Conservation (phyloP, 2,888 invertebrate species). For the Esperia sulphurella region DNA sequence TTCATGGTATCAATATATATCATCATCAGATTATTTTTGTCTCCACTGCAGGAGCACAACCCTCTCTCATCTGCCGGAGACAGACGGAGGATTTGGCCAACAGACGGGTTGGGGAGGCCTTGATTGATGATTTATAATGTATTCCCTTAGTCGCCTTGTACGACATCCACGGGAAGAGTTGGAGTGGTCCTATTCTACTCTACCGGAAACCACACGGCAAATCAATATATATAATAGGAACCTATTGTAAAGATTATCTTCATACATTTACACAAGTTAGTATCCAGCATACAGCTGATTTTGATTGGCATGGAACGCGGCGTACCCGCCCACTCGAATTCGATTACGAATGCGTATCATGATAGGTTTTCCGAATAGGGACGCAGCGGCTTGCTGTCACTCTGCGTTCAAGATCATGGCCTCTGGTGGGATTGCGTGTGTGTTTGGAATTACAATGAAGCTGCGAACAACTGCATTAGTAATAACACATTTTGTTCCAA, state of each 20-base stretch:
- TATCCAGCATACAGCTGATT: constrained; percentile 22
- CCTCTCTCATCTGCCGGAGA: too few species aligned
- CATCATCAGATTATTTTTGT: too few species aligned
- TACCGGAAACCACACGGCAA: too few species aligned
- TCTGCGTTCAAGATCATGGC: constrained; percentile 62
- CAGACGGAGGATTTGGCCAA: too few species aligned
- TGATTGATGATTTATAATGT: too few species aligned
- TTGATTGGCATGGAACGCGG: constrained; percentile 23
- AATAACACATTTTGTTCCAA: not conserved
- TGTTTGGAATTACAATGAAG: constrained; percentile 62
- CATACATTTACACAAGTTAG: constrained; percentile 10
- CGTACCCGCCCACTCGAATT: constrained; percentile 22
- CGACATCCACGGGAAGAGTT: too few species aligned
- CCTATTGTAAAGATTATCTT: constrained; percentile 4
- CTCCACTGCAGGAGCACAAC: too few species aligned
- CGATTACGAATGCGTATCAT: constrained; percentile 37
- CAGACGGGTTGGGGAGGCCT: too few species aligned
- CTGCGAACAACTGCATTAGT: constrained; percentile 40
- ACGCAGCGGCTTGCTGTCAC: constrained; percentile 40
- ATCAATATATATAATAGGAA: too few species aligned
- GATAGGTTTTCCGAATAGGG: constrained; percentile 42
- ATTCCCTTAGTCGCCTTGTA: too few species aligned
- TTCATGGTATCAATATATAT: too few species aligned
- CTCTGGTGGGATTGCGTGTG: constrained; percentile 59
- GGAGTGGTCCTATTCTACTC: too few species aligned